A percentile compares a stretch with the other conserved stretches of the same genome.
Evolutionary conservation across 2,888 invertebrate genomes (phyloP).

Genomic region (Sesia apiformis): DNA sequence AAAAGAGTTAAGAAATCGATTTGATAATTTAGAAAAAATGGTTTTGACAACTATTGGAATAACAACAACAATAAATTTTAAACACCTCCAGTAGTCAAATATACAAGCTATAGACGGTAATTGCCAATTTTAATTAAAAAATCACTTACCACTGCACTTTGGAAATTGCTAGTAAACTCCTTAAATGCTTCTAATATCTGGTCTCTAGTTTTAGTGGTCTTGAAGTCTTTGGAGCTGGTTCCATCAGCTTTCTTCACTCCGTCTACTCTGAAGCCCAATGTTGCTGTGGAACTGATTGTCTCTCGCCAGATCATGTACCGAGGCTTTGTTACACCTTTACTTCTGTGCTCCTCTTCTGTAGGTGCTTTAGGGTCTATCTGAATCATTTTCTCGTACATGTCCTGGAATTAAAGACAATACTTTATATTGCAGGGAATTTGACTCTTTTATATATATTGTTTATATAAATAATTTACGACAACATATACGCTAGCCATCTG

Average conservation of each 20-base stretch:
- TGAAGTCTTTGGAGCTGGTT: slow-evolving; percentile 94
- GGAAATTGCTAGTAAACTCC: slow-evolving; percentile 86
- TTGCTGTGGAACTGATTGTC: slow-evolving; percentile 97
- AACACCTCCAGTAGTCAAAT: too few relatives aligned
- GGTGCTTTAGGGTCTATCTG: slow-evolving; percentile 93
- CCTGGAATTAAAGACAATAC: slow-evolving; percentile 64
- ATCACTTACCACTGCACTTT: slow-evolving; percentile 83
- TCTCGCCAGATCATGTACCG: slow-evolving; percentile 97
- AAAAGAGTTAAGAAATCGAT: too few relatives aligned
- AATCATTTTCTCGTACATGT: slow-evolving; percentile 98
- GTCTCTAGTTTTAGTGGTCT: slow-evolving; percentile 90
- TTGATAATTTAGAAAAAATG: too few relatives aligned
- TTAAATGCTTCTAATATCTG: slow-evolving; percentile 86
- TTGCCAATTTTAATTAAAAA: too few relatives aligned
- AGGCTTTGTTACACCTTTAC: slow-evolving; percentile 95
- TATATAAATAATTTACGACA: too few relatives aligned
- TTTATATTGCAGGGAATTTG: not conserved
- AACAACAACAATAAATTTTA: too few relatives aligned
- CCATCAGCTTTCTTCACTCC: slow-evolving; percentile 93
- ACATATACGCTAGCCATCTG: too few relatives aligned
- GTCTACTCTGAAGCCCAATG: slow-evolving; percentile 96
- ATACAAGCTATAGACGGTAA: too few relatives aligned
- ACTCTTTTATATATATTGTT: too few relatives aligned
- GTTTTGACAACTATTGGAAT: too few relatives aligned
- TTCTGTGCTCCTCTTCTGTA: slow-evolving; percentile 89